Evolutionary conservation across 2,113 vertebrate genomes (phyloP), one percentile per base, ranked within the genome.

Genomic region (Syngnathus typhle): DNA sequence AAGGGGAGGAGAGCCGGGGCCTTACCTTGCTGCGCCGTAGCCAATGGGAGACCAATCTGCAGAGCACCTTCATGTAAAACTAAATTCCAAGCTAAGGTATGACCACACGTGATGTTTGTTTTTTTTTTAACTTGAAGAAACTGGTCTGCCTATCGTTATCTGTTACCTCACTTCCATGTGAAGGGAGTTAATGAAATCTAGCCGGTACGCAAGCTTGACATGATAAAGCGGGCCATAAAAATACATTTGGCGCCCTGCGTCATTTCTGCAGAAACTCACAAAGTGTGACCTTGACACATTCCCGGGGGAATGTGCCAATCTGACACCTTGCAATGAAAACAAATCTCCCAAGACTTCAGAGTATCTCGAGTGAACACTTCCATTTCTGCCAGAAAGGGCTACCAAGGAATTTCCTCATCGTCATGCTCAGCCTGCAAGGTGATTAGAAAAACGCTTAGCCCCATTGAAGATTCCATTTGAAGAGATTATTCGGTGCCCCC

Each of bases 21-120:
- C 68, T 85, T 84, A 88, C 84, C 87, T 87, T 88, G 74, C 73
- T 71, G 62, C 78, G 82, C 56, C 49, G 54, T 71, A 78, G 78
- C 88, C 86, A 88, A 86, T 84, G 66, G 72, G 58, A 79, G 64
- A 36, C 55, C 10, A 63, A 47, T 37, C 43, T 75, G 60, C 3
- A 6, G 65, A 63, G 64, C 70, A 89, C 83, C 84, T 89, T 76
- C 66, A 46, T 32, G 43, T 4, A 39, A 32, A 47, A 52, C 8
- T 44, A 64, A 61, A 61, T 49, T 43, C 5, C n/a, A 62, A 19
- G 9, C 23, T 37, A 10, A 41, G 65, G 60, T 27, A 21, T 18
- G 12, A 60, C 56, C 37, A 68, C 82, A 85, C 60, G 63, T 81
- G 77, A 78, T 71, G 64, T 75, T 41, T 5, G 27, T 13, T 43